Percentiles rank a stretch among this genome's conserved stretches.
These are phyloP conservation scores for Siphamia tubifer DNA, from an alignment of 2,113 vertebrate genomes.

Conservation along the genomic window DNA sequence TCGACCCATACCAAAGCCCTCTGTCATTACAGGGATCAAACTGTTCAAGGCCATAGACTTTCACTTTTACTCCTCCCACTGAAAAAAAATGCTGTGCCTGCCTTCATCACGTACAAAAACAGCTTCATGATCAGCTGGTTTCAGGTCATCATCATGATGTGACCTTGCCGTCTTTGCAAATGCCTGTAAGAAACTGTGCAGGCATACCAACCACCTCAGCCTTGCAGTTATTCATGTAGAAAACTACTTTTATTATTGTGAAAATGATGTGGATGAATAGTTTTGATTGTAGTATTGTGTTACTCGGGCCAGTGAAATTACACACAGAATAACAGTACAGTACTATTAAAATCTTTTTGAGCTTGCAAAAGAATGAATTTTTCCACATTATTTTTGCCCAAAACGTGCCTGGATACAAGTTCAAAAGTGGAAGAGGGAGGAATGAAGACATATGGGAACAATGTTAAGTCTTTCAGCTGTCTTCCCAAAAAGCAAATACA, in stretches of 20 bases:
- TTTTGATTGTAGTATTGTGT: slow-evolving; percentile 25
- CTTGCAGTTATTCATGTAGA: slow-evolving; percentile 1
- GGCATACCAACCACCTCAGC: not conserved
- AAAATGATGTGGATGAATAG: slow-evolving; percentile 20
- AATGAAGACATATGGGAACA: slow-evolving; percentile 1
- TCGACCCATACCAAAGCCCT: slow-evolving; percentile 64
- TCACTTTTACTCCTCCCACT: slow-evolving; percentile 51
- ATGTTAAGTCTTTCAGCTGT: not conserved
- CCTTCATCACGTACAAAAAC: not conserved
- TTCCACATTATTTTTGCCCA: not conserved
- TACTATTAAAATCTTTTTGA: slow-evolving; percentile 27
- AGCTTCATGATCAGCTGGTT: not conserved
- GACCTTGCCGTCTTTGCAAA: not conserved
- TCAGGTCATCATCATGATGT: not conserved
- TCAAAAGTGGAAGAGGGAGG: too few species aligned
- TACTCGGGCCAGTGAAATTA: not conserved
- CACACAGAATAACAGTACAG: too few species aligned
- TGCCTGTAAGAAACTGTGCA: slow-evolving; percentile 6
- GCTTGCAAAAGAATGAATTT: not conserved
- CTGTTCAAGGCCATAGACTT: slow-evolving; percentile 63
- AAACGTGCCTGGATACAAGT: slow-evolving; percentile 1
- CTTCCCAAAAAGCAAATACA: not conserved
- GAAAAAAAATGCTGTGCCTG: slow-evolving; percentile 18
- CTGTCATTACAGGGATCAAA: slow-evolving; percentile 72
- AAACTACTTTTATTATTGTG: slow-evolving; percentile 28